Evolutionary conservation across 2,888 invertebrate genomes (phyloP).

Genomic region (Anthrax anthrax): DNA sequence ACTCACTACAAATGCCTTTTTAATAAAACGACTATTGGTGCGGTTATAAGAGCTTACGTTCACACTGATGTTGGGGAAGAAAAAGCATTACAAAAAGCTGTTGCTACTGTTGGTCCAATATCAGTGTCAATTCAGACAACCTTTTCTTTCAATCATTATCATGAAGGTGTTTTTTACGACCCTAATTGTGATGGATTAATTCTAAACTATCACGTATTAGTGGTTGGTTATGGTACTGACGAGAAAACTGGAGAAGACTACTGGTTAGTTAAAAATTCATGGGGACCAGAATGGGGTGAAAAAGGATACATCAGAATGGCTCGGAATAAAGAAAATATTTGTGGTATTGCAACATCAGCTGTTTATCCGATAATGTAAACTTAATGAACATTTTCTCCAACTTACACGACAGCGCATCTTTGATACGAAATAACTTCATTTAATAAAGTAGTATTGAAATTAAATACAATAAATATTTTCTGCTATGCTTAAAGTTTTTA

Average conservation of each 20-base stretch:
- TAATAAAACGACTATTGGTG: constrained; percentile 48
- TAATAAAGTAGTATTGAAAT: no score
- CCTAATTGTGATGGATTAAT: constrained; percentile 40
- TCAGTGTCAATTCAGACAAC: constrained; percentile 76
- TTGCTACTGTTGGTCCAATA: constrained; percentile 64
- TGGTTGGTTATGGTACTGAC: constrained; percentile 10
- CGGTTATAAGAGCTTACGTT: constrained; percentile 55
- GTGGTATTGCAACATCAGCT: constrained; percentile 8
- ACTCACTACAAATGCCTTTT: constrained; percentile 2
- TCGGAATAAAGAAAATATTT: constrained; percentile 5
- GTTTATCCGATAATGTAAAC: constrained; percentile 31
- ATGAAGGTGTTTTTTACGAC: constrained; percentile 58
- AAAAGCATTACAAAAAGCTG: constrained; percentile 49
- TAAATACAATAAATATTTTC: no score
- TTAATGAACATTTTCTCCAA: no score
- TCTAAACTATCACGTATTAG: constrained; percentile 53
- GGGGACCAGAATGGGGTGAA: constrained; percentile 11
- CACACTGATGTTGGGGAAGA: constrained; percentile 56
- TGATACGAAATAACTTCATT: no score
- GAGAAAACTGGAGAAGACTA: constrained; percentile 7
- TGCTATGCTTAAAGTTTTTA: no score
- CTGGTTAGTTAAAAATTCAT: constrained; percentile 12
- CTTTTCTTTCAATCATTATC: constrained; percentile 65
- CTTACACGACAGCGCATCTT: no score
- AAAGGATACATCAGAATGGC: constrained; percentile 10